A percentile compares a stretch with the other conserved stretches of the same genome.
Conservation (phyloP, 2,888 invertebrate species). For the Azorinus chamasolen region DNA sequence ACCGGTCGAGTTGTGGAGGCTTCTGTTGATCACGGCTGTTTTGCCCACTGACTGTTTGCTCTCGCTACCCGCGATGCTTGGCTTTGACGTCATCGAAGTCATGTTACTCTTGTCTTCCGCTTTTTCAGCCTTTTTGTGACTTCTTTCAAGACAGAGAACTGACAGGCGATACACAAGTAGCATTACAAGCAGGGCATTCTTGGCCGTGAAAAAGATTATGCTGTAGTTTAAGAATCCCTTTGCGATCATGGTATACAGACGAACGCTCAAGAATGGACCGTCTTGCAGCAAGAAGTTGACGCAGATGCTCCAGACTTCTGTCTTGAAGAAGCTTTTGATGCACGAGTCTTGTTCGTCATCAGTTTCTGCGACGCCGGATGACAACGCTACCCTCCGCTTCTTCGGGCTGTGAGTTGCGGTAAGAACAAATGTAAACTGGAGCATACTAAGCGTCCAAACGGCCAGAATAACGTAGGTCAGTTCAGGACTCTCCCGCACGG, state of each 20-base stretch:
- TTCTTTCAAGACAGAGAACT: conserved; percentile 61
- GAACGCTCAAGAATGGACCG: conserved; percentile 71
- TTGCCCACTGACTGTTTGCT: not conserved
- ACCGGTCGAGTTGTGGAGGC: too few species aligned
- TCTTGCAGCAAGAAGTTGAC: conserved; percentile 82
- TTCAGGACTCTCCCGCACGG: conserved; percentile 84
- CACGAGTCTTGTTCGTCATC: conserved; percentile 18
- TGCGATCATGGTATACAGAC: conserved; percentile 93
- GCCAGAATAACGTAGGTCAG: conserved; percentile 88
- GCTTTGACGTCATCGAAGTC: not conserved
- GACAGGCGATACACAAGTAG: conserved; percentile 67
- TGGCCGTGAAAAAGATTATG: conserved; percentile 81
- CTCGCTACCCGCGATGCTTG: not conserved
- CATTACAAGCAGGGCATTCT: conserved; percentile 72
- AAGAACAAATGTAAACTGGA: conserved; percentile 87
- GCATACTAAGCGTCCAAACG: conserved; percentile 82
- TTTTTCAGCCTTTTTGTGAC: conserved; percentile 6
- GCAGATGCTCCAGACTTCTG: conserved; percentile 87
- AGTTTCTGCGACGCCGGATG: conserved; percentile 9
- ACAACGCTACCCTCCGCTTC: conserved; percentile 51
- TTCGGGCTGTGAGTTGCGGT: conserved; percentile 71
- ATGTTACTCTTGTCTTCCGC: conserved; percentile 14
- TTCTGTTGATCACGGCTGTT: too few species aligned
- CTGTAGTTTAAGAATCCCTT: conserved; percentile 88
- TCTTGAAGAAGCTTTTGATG: conserved; percentile 61